Conservation (phyloP, 2,113 vertebrate species). For the Zosterops japonicus region DNA sequence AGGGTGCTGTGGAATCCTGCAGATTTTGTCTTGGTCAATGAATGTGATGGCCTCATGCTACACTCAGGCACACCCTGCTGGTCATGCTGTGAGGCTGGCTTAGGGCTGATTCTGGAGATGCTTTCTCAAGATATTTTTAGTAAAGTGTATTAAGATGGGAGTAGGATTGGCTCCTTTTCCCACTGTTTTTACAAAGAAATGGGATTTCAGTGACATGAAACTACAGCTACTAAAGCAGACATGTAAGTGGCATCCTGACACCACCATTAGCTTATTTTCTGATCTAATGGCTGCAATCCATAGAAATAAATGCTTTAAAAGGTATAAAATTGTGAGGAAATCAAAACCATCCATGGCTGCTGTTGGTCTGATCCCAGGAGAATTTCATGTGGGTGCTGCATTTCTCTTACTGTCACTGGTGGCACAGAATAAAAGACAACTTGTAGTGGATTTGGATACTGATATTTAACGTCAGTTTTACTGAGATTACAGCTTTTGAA, state of each 20-base stretch:
- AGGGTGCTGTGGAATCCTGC: background rate
- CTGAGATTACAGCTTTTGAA: background rate
- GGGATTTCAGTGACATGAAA: background rate
- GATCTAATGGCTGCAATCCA: background rate
- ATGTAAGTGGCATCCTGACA: background rate
- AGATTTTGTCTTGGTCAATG: background rate
- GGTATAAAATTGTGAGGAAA: background rate
- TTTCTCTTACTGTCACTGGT: background rate
- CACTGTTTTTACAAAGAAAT: background rate
- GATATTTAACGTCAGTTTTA: background rate
- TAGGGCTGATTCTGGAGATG: background rate
- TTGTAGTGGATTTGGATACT: background rate
- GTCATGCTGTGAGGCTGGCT: background rate
- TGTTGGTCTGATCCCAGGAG: background rate
- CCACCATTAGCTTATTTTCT: background rate
- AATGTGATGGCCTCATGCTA: background rate
- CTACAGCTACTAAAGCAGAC: background rate
- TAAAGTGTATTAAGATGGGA: background rate
- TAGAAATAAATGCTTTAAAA: background rate
- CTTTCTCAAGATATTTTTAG: background rate
- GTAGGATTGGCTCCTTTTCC: background rate
- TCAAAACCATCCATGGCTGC: background rate
- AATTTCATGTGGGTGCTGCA: background rate
- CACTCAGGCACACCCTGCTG: conserved; percentile 23
- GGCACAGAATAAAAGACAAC: background rate